Conservation (phyloP, 2,888 invertebrate genomes). For the Tiphia femorata region DNA sequence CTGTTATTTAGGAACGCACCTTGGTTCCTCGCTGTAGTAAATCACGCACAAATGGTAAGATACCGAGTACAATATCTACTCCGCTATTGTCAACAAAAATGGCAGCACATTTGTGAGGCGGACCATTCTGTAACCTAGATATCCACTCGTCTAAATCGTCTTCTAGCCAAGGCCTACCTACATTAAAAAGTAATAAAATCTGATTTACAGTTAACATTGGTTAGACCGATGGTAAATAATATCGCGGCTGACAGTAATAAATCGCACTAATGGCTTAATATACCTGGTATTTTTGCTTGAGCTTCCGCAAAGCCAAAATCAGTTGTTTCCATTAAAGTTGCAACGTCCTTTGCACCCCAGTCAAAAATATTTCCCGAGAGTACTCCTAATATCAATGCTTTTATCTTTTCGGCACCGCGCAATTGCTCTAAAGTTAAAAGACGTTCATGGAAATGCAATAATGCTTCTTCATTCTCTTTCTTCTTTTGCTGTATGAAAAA, state of each 20-base stretch:
- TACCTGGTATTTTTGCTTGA: slow-evolving; percentile 82
- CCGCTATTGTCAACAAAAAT: slow-evolving; percentile 98
- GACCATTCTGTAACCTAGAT: slow-evolving; percentile 75
- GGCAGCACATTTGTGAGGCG: slow-evolving; percentile 87
- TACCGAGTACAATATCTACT: slow-evolving; percentile 91
- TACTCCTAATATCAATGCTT: slow-evolving; percentile 72
- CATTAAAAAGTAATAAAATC: neutral
- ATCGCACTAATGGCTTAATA: too few species aligned
- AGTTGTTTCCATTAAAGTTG: slow-evolving; percentile 82
- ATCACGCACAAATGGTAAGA: slow-evolving; percentile 91
- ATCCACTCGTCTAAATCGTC: slow-evolving; percentile 91
- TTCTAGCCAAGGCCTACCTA: slow-evolving; percentile 89
- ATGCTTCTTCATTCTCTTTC: slow-evolving; percentile 86
- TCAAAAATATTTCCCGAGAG: slow-evolving; percentile 95
- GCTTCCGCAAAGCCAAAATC: slow-evolving; percentile 88
- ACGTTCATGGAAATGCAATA: slow-evolving; percentile 77
- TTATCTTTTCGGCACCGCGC: slow-evolving; percentile 64
- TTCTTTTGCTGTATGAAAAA: slow-evolving; percentile 79
- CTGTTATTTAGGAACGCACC: slow-evolving; percentile 69
- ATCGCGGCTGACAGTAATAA: neutral
- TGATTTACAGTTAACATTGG: neutral
- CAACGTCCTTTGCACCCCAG: slow-evolving; percentile 95
- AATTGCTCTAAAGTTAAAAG: slow-evolving; percentile 80
- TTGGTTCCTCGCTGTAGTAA: slow-evolving; percentile 85
- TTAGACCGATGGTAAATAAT: too few species aligned